Base-by-base conservation (phyloP, 2,113 vertebrate species). In the Python bivittatus region DNA sequence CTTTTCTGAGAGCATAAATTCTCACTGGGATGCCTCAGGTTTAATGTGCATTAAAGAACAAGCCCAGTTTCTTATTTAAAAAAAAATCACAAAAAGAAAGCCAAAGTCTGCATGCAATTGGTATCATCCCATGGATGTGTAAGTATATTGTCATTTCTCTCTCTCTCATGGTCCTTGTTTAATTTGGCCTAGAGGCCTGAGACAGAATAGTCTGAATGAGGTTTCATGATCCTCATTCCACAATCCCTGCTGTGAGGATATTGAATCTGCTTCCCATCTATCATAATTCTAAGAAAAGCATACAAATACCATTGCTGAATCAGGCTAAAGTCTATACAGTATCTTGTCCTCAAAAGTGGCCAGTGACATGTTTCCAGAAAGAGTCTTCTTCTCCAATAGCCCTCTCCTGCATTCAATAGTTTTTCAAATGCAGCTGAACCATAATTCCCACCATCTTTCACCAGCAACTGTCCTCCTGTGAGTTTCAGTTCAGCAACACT, bases 1-100 rank as follows among this genome's bases (percentile, higher is more conserved):
- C 60, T 92, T 94, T n/a, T 96, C 89, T 2, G 89, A 92, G 95
- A 93, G 88, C 48, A 84, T 92, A 88, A 94, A 95, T 87, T 9
- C 38, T 60, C 90, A 44, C 86, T 93, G n/a, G 92, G 52, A 61
- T 91, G 25, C 90, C 92, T 84, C 86, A 93, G 64, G 72, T 95
- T 96, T 57, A 92, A 92, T 87, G 79, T 58, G n/a, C 88, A 84
- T 56, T 94, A 84, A 92, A 91, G 61, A 96, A 92, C 17, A 68
- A 68, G 29, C 27, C n/a, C 29, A 33, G n/a, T 68, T 13, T n/a
- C 29, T 13, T 68, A 68, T 29, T 68, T 68, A n/a, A n/a, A n/a
- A 68, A 15, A 68, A 68, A 68, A 68, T 68, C n/a, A 68, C 64
- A 33, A 33, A 79, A 38, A 79, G 22, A 79, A 48, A 79, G 72